These are phyloP conservation scores for Pseudeuparius sepicola DNA, from an alignment of 2,888 invertebrate genomes.

Conservation along the genomic window DNA sequence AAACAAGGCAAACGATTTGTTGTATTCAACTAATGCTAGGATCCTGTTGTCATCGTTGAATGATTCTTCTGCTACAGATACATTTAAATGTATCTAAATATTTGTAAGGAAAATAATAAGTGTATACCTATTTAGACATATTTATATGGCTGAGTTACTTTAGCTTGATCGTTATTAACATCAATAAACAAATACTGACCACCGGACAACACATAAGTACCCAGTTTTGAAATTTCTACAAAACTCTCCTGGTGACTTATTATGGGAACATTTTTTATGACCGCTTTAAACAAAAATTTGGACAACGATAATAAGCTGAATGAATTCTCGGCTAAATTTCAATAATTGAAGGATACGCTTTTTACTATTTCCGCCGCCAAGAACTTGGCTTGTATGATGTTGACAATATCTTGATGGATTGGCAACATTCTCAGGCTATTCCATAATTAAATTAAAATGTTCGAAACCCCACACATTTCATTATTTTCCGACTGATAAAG, in stretches of 20 bases:
- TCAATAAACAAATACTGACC: conserved; percentile 1
- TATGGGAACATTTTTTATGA: too few relatives aligned
- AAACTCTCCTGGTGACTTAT: too few relatives aligned
- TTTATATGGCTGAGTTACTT: too few relatives aligned
- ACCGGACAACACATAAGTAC: too few relatives aligned
- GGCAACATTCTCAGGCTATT: conserved; percentile 33
- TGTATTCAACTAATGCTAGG: conserved; percentile 49
- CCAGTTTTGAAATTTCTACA: too few relatives aligned
- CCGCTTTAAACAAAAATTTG: too few relatives aligned
- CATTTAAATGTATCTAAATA: conserved; percentile 37
- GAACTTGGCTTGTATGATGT: conserved; percentile 48
- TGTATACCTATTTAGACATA: conserved; percentile 5
- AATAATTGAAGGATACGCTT: conserved; percentile 44
- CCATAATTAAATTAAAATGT: too few relatives aligned
- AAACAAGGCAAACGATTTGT: conserved; percentile 46
- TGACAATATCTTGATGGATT: conserved; percentile 34
- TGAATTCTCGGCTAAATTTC: too few relatives aligned
- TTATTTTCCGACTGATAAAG: too few relatives aligned
- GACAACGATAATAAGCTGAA: too few relatives aligned
- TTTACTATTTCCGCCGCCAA: conserved; percentile 46
- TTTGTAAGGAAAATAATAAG: conserved; percentile 25
- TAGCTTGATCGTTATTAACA: not conserved
- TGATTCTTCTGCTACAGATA: conserved; percentile 38
- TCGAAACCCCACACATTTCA: too few relatives aligned
- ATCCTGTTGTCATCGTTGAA: conserved; percentile 44